A percentile compares a stretch with the other conserved stretches of the same genome.
Evolutionary conservation across 2,113 vertebrate genomes (phyloP).

Genomic region (Rostratula benghalensis): DNA sequence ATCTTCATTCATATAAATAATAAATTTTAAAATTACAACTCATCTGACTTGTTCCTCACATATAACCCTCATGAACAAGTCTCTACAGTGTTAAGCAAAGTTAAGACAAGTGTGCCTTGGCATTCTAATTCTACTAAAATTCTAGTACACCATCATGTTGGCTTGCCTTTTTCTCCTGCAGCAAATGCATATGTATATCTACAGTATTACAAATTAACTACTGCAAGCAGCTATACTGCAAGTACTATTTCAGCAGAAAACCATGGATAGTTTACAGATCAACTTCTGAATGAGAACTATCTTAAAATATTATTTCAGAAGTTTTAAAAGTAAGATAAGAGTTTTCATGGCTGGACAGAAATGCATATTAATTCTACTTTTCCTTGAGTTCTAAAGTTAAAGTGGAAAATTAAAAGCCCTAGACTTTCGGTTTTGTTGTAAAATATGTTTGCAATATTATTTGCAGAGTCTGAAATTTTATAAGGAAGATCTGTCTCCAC

Average conservation of each 20-base stretch:
- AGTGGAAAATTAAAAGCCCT: neutral
- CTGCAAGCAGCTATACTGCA: neutral
- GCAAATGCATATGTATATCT: neutral
- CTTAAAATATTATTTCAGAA: neutral
- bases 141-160: neutral
- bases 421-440: neutral
- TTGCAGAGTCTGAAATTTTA: neutral
- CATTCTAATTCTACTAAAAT: neutral
- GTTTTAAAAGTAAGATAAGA: neutral
- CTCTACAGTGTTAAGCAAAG: neutral
- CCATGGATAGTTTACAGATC: neutral
- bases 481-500: neutral
- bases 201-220: neutral
- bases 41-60: neutral
- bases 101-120: neutral
- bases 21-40: neutral
- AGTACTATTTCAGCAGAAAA: neutral
- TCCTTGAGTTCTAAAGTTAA: neutral
- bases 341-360: neutral
- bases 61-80: neutral
- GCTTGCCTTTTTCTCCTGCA: neutral
- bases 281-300: neutral
- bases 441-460: neutral
- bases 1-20: neutral
- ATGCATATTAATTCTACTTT: neutral